Percentiles rank a stretch among this genome's conserved stretches.
Conservation (phyloP, 2,888 invertebrate species). For the Operophtera brumata region DNA sequence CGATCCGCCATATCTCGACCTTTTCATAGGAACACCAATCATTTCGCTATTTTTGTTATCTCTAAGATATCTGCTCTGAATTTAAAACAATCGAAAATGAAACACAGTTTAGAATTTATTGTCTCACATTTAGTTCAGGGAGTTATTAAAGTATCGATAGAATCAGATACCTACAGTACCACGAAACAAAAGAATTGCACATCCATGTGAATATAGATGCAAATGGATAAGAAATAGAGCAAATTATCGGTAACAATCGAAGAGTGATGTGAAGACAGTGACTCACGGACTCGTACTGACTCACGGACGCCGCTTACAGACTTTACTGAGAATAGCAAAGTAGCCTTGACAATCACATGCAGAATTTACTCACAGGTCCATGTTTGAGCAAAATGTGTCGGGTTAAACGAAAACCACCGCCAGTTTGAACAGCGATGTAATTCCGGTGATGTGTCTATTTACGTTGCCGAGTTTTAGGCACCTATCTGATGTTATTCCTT, state of each 20-base stretch:
- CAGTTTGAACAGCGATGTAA: not conserved
- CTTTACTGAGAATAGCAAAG: slow-evolving; percentile 69
- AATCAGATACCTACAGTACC: not conserved
- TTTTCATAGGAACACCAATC: not conserved
- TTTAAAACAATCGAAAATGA: not conserved
- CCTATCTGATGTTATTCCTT: not conserved
- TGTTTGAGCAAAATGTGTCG: slow-evolving; percentile 13
- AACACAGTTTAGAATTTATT: not conserved
- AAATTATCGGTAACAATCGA: slow-evolving; percentile 66
- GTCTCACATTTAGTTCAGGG: not conserved
- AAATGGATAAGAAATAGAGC: slow-evolving; percentile 54
- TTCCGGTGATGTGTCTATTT: no score
- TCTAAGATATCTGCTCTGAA: not conserved
- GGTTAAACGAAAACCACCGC: not conserved
- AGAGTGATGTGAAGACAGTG: slow-evolving; percentile 54
- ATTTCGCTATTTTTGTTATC: not conserved
- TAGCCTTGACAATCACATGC: slow-evolving; percentile 65
- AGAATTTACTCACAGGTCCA: slow-evolving; percentile 33
- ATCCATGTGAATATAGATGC: slow-evolving; percentile 38
- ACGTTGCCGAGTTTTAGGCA: not conserved
- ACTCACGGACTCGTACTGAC: slow-evolving; percentile 60
- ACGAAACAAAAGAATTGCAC: slow-evolving; percentile 35
- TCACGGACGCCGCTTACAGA: slow-evolving; percentile 66
- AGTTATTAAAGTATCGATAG: slow-evolving; percentile 1
- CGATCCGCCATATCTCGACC: slow-evolving; percentile 23